A percentile compares a stretch with the other conserved stretches of the same genome.
Conservation (phyloP, 2,797 vertebrate genomes). For the Spea hammondii region DNA sequence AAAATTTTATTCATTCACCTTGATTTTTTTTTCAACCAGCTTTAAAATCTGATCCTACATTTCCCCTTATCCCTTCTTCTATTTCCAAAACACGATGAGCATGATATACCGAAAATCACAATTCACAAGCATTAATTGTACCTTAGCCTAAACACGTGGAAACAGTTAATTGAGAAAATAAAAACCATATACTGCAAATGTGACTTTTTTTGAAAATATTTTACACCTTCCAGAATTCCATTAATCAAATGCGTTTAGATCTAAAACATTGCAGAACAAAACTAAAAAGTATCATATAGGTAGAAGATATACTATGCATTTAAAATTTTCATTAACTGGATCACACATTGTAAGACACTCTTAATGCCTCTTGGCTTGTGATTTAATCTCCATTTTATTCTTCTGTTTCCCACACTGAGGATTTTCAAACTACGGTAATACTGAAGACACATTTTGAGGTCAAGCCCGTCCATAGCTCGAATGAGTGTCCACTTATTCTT, state of each 20-base stretch:
- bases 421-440: neutral
- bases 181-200: no score
- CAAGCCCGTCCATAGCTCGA: slow-evolving; percentile 15
- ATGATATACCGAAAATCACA: no score
- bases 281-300: no score
- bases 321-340: neutral
- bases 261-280: neutral
- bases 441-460: slow-evolving; percentile 7
- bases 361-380: slow-evolving; percentile 19
- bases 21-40: no score
- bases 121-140: no score
- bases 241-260: neutral
- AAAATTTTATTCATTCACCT: no score
- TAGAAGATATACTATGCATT: neutral
- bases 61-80: no score
- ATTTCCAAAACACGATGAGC: no score
- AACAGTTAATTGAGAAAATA: no score
- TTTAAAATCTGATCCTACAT: no score
- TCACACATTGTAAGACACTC: neutral
- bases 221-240: neutral
- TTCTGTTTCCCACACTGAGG: slow-evolving; percentile 22
- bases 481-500: slow-evolving; percentile 9
- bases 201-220: no score
- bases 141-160: no score
- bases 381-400: slow-evolving; percentile 12